phyloP scores from a whole-genome alignment of 1,140 invertebrate species.

The Heliconius hewitsoni region DNA sequence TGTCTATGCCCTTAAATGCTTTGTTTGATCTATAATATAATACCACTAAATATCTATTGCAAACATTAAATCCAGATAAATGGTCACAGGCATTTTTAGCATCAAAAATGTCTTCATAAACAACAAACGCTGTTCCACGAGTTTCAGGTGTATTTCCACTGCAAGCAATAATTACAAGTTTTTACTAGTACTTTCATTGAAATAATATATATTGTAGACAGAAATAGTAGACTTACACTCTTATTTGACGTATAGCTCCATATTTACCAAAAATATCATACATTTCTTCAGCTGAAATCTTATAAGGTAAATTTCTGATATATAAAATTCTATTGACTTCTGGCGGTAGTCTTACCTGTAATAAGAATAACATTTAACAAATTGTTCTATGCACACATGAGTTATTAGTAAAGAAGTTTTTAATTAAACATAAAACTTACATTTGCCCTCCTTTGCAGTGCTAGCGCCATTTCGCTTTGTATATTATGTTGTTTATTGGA shows the following conservation, averaged over 20 bases:
- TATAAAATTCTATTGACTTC: constrained; percentile 99
- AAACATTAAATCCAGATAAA: constrained; percentile 99
- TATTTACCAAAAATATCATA: constrained; percentile 99
- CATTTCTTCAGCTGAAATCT: constrained; percentile 99
- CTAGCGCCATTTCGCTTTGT: constrained; percentile 60
- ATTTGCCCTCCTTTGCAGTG: constrained; percentile 69
- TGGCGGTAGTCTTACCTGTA: constrained; percentile 96
- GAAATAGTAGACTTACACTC: constrained; percentile 88
- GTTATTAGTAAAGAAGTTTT: not conserved
- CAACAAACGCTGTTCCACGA: constrained; percentile 98
- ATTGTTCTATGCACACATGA: not conserved
- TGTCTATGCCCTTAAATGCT: constrained; percentile 97
- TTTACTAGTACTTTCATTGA: not conserved
- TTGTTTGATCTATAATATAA: constrained; percentile 97
- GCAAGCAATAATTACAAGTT: constrained; percentile 53
- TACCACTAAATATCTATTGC: constrained; percentile 98
- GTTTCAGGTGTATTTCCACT: constrained; percentile 99
- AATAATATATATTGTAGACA: not conserved
- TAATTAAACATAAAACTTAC: constrained; percentile 48
- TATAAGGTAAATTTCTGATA: constrained; percentile 98
- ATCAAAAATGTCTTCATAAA: constrained; percentile 99
- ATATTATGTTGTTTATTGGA: not conserved
- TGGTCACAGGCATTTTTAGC: constrained; percentile 99
- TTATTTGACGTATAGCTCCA: constrained; percentile 98
- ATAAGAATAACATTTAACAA: constrained; percentile 23